Percentiles rank a stretch among this genome's conserved stretches.
Conservation (phyloP, 2,797 vertebrate genomes). For the Antennarius maculatus region DNA sequence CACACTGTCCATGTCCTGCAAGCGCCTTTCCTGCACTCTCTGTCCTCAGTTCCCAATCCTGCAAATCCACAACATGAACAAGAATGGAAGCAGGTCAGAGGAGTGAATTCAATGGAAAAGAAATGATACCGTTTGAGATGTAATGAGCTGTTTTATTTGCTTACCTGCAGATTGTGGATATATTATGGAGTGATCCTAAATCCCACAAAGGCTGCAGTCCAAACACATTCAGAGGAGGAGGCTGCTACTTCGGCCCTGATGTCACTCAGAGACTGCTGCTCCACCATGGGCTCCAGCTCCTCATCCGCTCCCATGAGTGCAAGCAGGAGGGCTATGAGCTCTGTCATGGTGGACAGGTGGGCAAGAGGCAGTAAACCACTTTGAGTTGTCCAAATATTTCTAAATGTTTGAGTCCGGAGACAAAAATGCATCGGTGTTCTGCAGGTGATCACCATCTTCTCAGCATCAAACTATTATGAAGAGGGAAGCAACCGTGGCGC, state of each 20-base stretch:
- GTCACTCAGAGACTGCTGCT: conserved; percentile 85
- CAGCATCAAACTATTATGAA: conserved; percentile 98
- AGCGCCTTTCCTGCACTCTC: conserved; percentile 79
- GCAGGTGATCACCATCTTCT: conserved; percentile 97
- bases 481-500: conserved; percentile 96
- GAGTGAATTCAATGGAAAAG: background rate
- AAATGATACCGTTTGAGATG: background rate
- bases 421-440: background rate
- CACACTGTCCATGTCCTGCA: conserved; percentile 65
- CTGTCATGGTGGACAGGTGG: conserved; percentile 86
- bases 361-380: background rate
- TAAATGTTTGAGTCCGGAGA: background rate
- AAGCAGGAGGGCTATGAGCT: conserved; percentile 95
- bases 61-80: conserved; percentile 68
- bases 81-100: conserved; percentile 90
- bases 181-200: conserved; percentile 97
- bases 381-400: background rate
- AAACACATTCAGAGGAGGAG: conserved; percentile 91
- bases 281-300: conserved; percentile 87
- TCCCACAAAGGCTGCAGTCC: conserved; percentile 87
- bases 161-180: conserved; percentile 85
- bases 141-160: background rate
- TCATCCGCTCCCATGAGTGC: conserved; percentile 96
- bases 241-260: conserved; percentile 96
- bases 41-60: conserved; percentile 68